These are phyloP conservation scores for Mesorhabditis sp. DNA, from an alignment of 2,888 invertebrate genomes.

Conservation along the genomic window DNA sequence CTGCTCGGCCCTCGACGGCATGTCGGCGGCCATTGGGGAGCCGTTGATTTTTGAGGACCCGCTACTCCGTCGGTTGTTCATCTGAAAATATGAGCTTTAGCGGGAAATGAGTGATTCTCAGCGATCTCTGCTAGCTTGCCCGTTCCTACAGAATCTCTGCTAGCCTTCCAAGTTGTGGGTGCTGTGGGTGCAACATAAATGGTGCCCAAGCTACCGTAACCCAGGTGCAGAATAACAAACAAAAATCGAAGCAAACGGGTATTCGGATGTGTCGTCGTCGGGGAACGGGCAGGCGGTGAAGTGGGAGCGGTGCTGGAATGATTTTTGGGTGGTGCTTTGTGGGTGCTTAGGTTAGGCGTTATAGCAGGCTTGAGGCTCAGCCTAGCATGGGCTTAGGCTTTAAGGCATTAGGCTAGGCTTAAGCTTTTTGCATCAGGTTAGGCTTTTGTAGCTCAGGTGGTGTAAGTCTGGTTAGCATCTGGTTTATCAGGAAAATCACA, in stretches of 20 bases:
- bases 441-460: too few relatives aligned
- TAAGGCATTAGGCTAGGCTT: too few relatives aligned
- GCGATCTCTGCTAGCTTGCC: too few relatives aligned
- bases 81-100: background rate
- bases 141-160: background rate
- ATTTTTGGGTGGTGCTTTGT: background rate
- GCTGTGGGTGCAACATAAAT: background rate
- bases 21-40: background rate
- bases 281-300: background rate
- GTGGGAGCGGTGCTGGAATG: conserved; percentile 5
- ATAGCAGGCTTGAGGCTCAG: too few relatives aligned
- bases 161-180: background rate
- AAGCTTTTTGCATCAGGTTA: too few relatives aligned
- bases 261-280: background rate
- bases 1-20: conserved; percentile 5
- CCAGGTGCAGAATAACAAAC: background rate
- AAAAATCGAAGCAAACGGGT: conserved; percentile 4
- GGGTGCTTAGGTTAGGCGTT: too few relatives aligned
- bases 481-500: too few relatives aligned
- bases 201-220: background rate
- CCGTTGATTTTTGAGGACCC: conserved; percentile 2
- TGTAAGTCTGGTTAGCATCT: too few relatives aligned
- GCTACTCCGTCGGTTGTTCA: conserved; percentile 4
- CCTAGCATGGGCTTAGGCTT: too few relatives aligned
- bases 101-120: too few relatives aligned